Percentiles rank a stretch among this genome's conserved stretches.
phyloP scores from a whole-genome alignment of 2,888 invertebrate species.

The Ornithoptera priamus region DNA sequence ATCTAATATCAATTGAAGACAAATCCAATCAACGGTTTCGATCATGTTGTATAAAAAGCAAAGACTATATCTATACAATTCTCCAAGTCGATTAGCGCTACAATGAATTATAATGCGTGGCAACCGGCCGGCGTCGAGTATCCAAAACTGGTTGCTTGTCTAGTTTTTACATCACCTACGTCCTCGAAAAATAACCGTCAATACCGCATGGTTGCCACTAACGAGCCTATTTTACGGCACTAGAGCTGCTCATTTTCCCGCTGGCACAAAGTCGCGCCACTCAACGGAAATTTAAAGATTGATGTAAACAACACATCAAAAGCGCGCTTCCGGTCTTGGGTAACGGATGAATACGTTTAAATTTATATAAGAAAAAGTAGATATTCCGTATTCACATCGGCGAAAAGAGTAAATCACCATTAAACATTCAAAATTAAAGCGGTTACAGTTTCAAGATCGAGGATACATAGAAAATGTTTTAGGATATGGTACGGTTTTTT shows the following conservation, averaged over 20 bases:
- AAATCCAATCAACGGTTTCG: slow-evolving; percentile 7
- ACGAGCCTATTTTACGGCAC: slow-evolving; percentile 50
- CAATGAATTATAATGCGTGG: slow-evolving; percentile 9
- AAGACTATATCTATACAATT: neutral
- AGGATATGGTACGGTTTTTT: too few species aligned
- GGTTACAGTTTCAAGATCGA: too few species aligned
- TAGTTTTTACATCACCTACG: slow-evolving; percentile 60
- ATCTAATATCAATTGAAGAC: neutral
- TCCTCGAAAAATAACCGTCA: slow-evolving; percentile 76
- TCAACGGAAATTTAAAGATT: slow-evolving; percentile 35
- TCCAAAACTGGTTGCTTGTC: slow-evolving; percentile 57
- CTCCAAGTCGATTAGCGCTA: slow-evolving; percentile 12
- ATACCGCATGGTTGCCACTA: slow-evolving; percentile 49
- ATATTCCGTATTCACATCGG: neutral
- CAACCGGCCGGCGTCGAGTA: slow-evolving; percentile 35
- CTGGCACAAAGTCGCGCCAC: slow-evolving; percentile 58
- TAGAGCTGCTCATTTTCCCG: slow-evolving; percentile 35
- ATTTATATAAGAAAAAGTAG: slow-evolving; percentile 10
- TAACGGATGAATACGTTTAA: slow-evolving; percentile 14
- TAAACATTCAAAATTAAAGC: too few species aligned
- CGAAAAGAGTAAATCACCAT: too few species aligned
- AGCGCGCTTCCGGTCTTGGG: slow-evolving; percentile 18
- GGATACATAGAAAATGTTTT: too few species aligned
- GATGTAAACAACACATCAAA: slow-evolving; percentile 26
- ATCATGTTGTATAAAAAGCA: slow-evolving; percentile 3